Evolutionary conservation across 2,113 vertebrate genomes (phyloP).

Genomic region (Neotragus pygmaeus): DNA sequence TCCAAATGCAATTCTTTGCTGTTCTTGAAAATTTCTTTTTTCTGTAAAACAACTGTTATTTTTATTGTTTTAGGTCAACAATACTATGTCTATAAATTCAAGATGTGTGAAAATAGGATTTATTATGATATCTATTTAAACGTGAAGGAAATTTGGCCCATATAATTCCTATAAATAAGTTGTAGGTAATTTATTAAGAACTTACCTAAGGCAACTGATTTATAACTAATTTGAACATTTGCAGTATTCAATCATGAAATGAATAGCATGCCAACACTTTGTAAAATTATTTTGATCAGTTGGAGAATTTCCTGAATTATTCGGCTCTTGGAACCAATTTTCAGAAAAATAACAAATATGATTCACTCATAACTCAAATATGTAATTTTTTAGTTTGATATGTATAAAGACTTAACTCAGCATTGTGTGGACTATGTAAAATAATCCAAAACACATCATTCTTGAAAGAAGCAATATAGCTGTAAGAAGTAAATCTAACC

Average conservation of each 20-base stretch:
- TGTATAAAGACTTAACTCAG: background rate
- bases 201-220: background rate
- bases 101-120: background rate
- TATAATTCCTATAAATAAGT: background rate
- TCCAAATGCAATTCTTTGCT: background rate
- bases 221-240: background rate
- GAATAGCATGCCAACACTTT: background rate
- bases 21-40: background rate
- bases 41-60: background rate
- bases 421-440: background rate
- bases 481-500: background rate
- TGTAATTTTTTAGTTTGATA: background rate
- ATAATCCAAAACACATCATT: background rate
- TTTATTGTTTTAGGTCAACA: background rate
- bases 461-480: background rate
- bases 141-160: background rate
- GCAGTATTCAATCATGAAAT: background rate
- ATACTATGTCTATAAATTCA: background rate
- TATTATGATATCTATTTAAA: background rate
- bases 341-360: background rate
- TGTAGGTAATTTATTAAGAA: background rate
- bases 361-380: background rate
- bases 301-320: background rate
- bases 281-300: conserved; percentile 20
- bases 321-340: background rate